phyloP scores from a whole-genome alignment of 2,113 vertebrate genomes.

The Clinocottus analis region DNA sequence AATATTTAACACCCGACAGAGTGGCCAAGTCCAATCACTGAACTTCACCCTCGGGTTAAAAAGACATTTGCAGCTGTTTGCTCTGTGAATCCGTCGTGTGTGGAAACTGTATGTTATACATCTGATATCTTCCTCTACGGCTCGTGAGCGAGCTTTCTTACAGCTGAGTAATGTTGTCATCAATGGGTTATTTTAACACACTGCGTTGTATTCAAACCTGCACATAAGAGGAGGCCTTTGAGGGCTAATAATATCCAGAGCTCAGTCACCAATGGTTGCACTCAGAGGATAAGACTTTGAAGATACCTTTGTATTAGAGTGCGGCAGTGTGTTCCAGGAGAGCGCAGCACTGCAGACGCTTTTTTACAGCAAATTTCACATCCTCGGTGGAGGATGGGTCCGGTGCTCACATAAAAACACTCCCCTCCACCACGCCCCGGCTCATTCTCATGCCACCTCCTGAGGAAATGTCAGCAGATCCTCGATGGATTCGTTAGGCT shows the following conservation, averaged over 20 bases:
- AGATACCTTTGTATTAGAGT: neutral
- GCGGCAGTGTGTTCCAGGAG: neutral
- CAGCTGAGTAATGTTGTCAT: neutral
- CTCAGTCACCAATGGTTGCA: neutral
- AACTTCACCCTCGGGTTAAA: conserved; percentile 7
- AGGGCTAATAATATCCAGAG: neutral
- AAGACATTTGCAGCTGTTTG: neutral
- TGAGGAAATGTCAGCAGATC: conserved; percentile 66
- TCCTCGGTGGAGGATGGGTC: neutral
- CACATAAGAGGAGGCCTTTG: neutral
- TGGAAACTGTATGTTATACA: neutral
- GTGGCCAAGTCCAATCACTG: neutral
- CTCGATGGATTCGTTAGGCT: conserved; percentile 67
- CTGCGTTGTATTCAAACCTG: neutral
- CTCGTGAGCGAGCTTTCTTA: neutral
- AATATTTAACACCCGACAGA: conserved; percentile 44
- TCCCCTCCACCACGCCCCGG: neutral
- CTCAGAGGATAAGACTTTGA: neutral
- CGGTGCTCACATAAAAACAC: conserved; percentile 26
- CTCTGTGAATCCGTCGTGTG: neutral
- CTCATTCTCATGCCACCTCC: conserved; percentile 49
- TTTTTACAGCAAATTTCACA: conserved; percentile 8
- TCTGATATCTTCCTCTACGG: neutral
- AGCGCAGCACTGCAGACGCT: neutral
- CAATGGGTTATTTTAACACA: neutral